Percentiles rank a stretch among this genome's conserved stretches.
Evolutionary conservation across 2,888 invertebrate species (phyloP).

Genomic region (Aphidoletes aphidimyza): DNA sequence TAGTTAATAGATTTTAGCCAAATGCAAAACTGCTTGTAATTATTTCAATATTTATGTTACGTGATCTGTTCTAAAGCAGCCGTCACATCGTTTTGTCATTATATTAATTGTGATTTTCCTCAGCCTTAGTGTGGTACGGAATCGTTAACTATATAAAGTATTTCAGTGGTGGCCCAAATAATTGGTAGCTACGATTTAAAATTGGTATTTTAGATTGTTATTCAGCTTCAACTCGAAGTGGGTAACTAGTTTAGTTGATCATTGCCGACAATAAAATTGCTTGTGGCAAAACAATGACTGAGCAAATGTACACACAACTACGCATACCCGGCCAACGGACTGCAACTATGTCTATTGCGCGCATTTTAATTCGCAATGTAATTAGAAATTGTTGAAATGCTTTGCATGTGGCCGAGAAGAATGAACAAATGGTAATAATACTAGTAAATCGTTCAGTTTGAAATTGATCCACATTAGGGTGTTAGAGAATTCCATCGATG

Average conservation of each 20-base stretch:
- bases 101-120: slow-evolving; percentile 24
- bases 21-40: slow-evolving; percentile 17
- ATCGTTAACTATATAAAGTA: background rate
- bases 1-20: slow-evolving; percentile 37
- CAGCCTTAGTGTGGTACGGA: background rate
- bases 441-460: background rate
- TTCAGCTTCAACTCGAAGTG: slow-evolving; percentile 1
- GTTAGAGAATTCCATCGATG: no score
- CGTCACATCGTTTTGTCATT: background rate
- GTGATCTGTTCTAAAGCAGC: background rate
- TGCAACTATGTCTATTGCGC: background rate
- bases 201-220: slow-evolving; percentile 9
- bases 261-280: slow-evolving; percentile 39
- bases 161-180: slow-evolving; percentile 27
- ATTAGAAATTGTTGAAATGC: slow-evolving; percentile 31
- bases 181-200: slow-evolving; percentile 34
- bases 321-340: no score
- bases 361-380: slow-evolving; percentile 21
- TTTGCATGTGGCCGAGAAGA: background rate
- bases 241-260: slow-evolving; percentile 50
- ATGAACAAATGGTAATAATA: slow-evolving; percentile 19
- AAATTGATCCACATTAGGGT: background rate
- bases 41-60: slow-evolving; percentile 36
- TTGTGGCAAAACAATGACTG: background rate
- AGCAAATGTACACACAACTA: background rate